phyloP scores from a whole-genome alignment of 2,888 invertebrate species.

The Pristionchus entomophagus region DNA sequence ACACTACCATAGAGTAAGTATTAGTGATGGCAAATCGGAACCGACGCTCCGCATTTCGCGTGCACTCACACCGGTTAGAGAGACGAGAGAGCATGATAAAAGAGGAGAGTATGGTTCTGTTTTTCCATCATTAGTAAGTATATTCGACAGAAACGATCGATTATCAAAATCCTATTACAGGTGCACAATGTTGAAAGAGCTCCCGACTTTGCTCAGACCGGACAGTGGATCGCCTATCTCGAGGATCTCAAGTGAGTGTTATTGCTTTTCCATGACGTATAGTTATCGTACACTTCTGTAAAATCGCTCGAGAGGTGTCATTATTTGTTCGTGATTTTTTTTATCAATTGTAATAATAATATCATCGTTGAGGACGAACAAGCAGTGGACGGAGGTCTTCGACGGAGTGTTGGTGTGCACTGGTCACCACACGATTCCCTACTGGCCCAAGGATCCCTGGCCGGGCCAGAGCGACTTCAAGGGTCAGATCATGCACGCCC shows the following conservation, averaged over 20 bases:
- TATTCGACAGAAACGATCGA: too few species aligned
- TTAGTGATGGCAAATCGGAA: too few species aligned
- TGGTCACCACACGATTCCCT: slow-evolving; percentile 78
- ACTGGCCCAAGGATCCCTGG: slow-evolving; percentile 73
- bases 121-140: neutral
- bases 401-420: slow-evolving; percentile 79
- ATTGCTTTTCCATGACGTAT: neutral
- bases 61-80: too few species aligned
- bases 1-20: slow-evolving; percentile 49
- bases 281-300: too few species aligned
- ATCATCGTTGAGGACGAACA: neutral
- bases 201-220: slow-evolving; percentile 73
- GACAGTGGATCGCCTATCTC: slow-evolving; percentile 75
- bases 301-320: neutral
- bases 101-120: too few species aligned
- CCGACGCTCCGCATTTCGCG: too few species aligned
- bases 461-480: slow-evolving; percentile 67
- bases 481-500: slow-evolving; percentile 74
- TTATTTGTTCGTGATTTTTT: too few species aligned
- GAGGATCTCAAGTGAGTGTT: slow-evolving; percentile 56
- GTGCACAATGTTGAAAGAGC: slow-evolving; percentile 64
- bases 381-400: slow-evolving; percentile 68
- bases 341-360: too few species aligned
- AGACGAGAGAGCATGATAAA: too few species aligned
- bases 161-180: too few species aligned